Evolutionary conservation across 2,113 vertebrate species (phyloP).

Genomic region (Loxodonta africana): DNA sequence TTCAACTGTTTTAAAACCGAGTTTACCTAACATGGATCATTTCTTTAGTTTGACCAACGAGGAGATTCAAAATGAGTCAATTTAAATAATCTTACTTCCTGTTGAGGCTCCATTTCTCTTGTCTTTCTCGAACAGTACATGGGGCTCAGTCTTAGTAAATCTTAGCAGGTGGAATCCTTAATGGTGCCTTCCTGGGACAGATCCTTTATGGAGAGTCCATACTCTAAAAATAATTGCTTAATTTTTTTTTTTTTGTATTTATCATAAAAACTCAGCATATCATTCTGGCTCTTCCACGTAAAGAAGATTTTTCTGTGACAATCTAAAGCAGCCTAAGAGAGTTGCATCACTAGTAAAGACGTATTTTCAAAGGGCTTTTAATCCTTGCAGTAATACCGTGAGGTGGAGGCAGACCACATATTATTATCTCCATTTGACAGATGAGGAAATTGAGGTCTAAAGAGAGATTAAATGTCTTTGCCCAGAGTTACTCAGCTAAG

Average conservation of each 20-base stretch:
- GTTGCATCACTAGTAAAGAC: accelerated
- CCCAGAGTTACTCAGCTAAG: accelerated
- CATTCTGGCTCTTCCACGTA: neutral
- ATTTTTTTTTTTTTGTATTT: neutral
- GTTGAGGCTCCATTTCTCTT: accelerated
- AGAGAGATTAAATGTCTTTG: neutral
- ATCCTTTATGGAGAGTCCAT: neutral
- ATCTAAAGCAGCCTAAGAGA: accelerated
- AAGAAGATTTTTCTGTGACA: neutral
- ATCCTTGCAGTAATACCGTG: accelerated
- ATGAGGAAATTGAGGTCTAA: neutral
- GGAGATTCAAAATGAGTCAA: neutral
- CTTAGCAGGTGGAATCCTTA: accelerated
- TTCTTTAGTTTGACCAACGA: neutral
- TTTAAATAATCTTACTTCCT: neutral
- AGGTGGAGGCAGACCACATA: accelerated
- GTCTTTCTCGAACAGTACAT: neutral
- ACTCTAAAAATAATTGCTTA: accelerated
- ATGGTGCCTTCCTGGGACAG: neutral
- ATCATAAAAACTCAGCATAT: accelerated
- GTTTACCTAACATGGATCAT: neutral
- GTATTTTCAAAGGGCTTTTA: neutral
- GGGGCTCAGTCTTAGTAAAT: neutral
- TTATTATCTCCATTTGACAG: neutral
- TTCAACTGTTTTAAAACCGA: neutral